phyloP scores from a whole-genome alignment of 2,888 invertebrate species.

The Hirtodrosophila histrioides region DNA sequence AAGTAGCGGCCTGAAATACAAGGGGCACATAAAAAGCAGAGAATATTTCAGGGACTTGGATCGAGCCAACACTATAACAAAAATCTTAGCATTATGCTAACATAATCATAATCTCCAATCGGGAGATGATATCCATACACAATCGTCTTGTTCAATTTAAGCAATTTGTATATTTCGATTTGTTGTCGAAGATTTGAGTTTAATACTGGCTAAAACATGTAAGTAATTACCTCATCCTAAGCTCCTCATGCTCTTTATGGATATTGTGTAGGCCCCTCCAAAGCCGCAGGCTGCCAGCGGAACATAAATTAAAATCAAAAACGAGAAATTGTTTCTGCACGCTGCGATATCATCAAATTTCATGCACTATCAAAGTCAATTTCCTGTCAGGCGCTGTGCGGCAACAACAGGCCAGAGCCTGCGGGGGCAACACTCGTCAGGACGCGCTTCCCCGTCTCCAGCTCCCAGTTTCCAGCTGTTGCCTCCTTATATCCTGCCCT shows the following conservation, averaged over 20 bases:
- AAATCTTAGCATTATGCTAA: too few relatives aligned
- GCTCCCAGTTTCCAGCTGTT: too few relatives aligned
- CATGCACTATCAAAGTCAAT: constrained; percentile 80
- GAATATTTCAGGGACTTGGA: too few relatives aligned
- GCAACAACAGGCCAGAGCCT: constrained; percentile 8
- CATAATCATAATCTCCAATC: too few relatives aligned
- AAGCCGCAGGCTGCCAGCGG: not conserved
- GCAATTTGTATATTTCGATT: too few relatives aligned
- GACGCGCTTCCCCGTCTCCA: constrained; percentile 13
- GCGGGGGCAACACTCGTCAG: constrained; percentile 20
- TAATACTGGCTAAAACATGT: too few relatives aligned
- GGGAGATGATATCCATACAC: too few relatives aligned
- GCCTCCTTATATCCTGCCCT: constrained; percentile 1
- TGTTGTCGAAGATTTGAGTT: too few relatives aligned
- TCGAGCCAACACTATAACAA: too few relatives aligned
- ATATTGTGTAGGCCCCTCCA: too few relatives aligned
- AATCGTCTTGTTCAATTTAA: too few relatives aligned
- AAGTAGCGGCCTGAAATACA: constrained; percentile 7
- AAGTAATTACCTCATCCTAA: not conserved
- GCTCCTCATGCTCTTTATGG: too few relatives aligned
- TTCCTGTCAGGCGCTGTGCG: constrained; percentile 52
- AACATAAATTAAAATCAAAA: constrained; percentile 38
- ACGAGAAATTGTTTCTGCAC: constrained; percentile 58
- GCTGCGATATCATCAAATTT: constrained; percentile 74
- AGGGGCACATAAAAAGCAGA: not conserved